Evolutionary conservation across 2,888 invertebrate genomes (phyloP).

Genomic region (Calameuta idolon): DNA sequence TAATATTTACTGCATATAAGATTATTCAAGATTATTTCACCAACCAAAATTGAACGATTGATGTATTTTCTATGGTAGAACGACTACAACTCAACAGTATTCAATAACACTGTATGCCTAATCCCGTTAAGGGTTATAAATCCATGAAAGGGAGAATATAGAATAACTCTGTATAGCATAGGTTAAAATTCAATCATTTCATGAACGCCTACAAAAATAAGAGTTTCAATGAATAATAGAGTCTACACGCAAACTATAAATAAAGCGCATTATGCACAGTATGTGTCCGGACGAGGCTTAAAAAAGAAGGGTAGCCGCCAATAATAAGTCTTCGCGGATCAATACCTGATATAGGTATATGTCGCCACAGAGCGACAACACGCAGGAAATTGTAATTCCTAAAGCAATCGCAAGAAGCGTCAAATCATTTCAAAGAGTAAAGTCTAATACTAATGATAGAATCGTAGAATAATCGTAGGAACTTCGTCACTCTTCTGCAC

Average conservation of each 20-base stretch:
- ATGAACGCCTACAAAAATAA: not conserved
- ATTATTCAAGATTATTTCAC: not conserved
- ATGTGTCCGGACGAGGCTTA: not conserved
- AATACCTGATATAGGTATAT: not conserved
- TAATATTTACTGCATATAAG: not conserved
- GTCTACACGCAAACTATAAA: not conserved
- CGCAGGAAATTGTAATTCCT: not conserved
- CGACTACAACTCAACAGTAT: not conserved
- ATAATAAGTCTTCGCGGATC: not conserved
- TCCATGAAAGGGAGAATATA: not conserved
- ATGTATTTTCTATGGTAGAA: not conserved
- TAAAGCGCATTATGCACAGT: not conserved
- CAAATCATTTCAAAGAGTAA: not conserved
- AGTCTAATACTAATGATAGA: not conserved
- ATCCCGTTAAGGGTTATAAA: not conserved
- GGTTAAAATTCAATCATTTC: not conserved
- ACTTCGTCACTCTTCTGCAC: not conserved
- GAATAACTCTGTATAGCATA: not conserved
- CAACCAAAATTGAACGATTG: not conserved
- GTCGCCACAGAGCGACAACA: not conserved
- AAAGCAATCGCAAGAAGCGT: not conserved
- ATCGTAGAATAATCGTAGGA: not conserved
- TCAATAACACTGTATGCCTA: not conserved
- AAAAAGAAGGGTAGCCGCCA: not conserved
- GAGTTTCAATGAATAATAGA: not conserved